Conservation (phyloP, 2,888 invertebrate species). For the Agrotis clavis region DNA sequence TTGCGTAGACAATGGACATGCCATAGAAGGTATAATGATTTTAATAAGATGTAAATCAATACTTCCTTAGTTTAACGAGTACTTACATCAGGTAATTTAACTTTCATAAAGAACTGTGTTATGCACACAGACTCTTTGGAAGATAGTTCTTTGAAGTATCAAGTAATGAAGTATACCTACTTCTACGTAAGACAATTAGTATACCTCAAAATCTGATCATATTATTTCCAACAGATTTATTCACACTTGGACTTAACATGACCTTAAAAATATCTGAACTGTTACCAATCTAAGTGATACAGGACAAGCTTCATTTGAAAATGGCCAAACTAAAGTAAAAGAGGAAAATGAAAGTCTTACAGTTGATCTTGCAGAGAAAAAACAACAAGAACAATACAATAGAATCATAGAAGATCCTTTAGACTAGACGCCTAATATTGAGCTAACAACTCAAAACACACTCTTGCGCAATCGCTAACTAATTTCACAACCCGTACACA, state of each 20-base stretch:
- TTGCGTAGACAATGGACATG: too few relatives aligned
- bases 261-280: not conserved
- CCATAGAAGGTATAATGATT: not conserved
- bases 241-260: too few relatives aligned
- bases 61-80: not conserved
- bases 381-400: not conserved
- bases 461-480: constrained; percentile 48
- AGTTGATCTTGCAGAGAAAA: not conserved
- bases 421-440: not conserved
- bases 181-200: too few relatives aligned
- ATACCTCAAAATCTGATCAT: too few relatives aligned
- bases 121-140: not conserved
- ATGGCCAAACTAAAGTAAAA: not conserved
- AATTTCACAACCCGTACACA: constrained; percentile 50
- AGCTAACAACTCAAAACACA: not conserved
- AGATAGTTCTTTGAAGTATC: not conserved
- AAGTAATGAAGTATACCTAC: too few relatives aligned
- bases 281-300: not conserved
- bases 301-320: not conserved
- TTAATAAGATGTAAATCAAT: not conserved
- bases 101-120: not conserved
- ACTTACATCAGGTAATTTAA: not conserved
- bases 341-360: not conserved
- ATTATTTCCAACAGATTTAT: too few relatives aligned
- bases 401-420: not conserved